A percentile compares a stretch with the other conserved stretches of the same genome.
Conservation (phyloP, 2,797 vertebrate genomes). For the Balearica regulorum region DNA sequence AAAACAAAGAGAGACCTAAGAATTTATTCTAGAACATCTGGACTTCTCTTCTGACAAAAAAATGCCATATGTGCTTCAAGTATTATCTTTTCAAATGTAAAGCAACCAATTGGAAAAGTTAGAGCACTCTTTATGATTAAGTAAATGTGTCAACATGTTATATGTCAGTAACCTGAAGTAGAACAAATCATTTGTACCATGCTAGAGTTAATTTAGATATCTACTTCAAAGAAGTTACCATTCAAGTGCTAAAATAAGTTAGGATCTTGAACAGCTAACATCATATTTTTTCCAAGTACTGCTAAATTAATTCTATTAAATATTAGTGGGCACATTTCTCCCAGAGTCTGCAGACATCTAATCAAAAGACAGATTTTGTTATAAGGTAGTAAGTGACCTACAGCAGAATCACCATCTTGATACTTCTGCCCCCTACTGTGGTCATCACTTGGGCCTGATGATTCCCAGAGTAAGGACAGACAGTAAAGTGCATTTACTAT, state of each 20-base stretch:
- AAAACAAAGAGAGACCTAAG: background rate
- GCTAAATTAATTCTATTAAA: background rate
- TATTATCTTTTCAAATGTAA: background rate
- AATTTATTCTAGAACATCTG: background rate
- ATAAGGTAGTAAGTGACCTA: background rate
- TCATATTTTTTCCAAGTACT: background rate
- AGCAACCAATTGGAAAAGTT: background rate
- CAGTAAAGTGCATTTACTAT: background rate
- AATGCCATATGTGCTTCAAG: background rate
- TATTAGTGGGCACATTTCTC: background rate
- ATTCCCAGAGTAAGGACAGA: background rate
- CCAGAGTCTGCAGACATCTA: background rate
- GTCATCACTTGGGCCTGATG: background rate
- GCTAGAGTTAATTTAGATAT: background rate
- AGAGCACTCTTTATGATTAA: background rate
- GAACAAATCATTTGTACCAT: background rate
- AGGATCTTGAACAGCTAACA: background rate
- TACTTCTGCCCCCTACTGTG: background rate
- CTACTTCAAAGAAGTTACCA: background rate
- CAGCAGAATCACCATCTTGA: background rate
- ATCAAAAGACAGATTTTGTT: background rate
- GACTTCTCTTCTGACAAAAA: background rate
- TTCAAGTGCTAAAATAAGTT: background rate
- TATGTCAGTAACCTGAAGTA: background rate
- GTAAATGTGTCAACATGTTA: background rate